These are phyloP conservation scores for Apteryx owenii DNA, from an alignment of 2,113 vertebrate species.

Conservation along the genomic window DNA sequence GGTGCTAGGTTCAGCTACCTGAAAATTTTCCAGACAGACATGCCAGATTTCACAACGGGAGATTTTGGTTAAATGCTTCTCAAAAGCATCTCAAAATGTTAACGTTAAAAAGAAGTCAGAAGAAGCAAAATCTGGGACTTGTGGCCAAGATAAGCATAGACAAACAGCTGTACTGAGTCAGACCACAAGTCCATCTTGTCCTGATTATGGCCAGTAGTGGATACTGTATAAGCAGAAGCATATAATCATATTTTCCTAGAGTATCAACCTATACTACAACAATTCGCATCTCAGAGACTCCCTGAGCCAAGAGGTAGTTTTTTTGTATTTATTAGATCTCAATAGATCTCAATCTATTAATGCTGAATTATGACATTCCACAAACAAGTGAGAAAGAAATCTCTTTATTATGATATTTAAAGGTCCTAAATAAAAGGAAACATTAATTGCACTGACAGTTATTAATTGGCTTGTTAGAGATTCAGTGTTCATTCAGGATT, in stretches of 20 bases:
- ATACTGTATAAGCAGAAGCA: neutral
- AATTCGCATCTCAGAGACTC: neutral
- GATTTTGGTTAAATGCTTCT: neutral
- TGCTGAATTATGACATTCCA: neutral
- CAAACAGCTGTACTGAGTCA: neutral
- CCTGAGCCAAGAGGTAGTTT: neutral
- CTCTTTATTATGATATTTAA: neutral
- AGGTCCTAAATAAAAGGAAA: neutral
- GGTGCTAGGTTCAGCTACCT: neutral
- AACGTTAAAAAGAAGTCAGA: neutral
- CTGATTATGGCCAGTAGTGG: neutral
- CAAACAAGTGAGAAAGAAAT: neutral
- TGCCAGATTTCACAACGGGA: rapidly evolving
- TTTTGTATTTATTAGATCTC: neutral
- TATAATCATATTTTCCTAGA: neutral
- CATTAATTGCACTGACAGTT: neutral
- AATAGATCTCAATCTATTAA: neutral
- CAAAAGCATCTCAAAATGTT: neutral
- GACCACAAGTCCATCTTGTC: neutral
- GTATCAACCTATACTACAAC: neutral
- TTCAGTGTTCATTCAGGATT: neutral
- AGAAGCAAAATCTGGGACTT: neutral
- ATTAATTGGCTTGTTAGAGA: neutral
- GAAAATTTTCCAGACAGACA: neutral
- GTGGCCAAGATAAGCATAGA: neutral